Conservation (phyloP, 2,888 invertebrate species). For the Melieria crassipennis region DNA sequence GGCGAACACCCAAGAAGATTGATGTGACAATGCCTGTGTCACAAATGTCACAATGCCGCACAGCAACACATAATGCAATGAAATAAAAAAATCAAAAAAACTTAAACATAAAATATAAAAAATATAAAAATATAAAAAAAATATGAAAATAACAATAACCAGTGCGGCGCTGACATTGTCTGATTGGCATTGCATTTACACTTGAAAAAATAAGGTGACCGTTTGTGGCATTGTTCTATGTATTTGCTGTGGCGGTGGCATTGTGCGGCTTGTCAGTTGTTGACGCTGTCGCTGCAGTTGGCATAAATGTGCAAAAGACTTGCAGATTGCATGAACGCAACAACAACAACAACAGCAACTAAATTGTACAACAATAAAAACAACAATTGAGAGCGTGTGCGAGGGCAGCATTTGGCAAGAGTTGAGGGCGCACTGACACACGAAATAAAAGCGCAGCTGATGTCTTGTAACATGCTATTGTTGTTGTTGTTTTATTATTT, state of each 20-base stretch:
- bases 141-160: slow-evolving; percentile 42
- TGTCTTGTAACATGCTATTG: slow-evolving; percentile 18
- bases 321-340: background rate
- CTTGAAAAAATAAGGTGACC: no score
- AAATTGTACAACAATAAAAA: slow-evolving; percentile 10
- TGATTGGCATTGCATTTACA: no score
- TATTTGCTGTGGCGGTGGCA: no score
- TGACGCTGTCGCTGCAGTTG: slow-evolving; percentile 10
- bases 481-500: no score
- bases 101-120: background rate
- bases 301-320: slow-evolving; percentile 23
- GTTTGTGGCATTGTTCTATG: slow-evolving; percentile 11
- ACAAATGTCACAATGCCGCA: slow-evolving; percentile 5
- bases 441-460: slow-evolving; percentile 18
- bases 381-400: slow-evolving; percentile 1
- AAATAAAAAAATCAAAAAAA: slow-evolving; percentile 9
- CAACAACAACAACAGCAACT: background rate
- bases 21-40: slow-evolving; percentile 37
- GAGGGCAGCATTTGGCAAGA: background rate
- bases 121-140: slow-evolving; percentile 18
- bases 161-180: slow-evolving; percentile 31
- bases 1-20: slow-evolving; percentile 42
- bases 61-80: slow-evolving; percentile 10
- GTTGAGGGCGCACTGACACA: background rate
- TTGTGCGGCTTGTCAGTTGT: background rate